Percentiles rank a stretch among this genome's conserved stretches.
These are phyloP conservation scores for Andrena trimmerana DNA, from an alignment of 2,888 invertebrate genomes.

Conservation along the genomic window DNA sequence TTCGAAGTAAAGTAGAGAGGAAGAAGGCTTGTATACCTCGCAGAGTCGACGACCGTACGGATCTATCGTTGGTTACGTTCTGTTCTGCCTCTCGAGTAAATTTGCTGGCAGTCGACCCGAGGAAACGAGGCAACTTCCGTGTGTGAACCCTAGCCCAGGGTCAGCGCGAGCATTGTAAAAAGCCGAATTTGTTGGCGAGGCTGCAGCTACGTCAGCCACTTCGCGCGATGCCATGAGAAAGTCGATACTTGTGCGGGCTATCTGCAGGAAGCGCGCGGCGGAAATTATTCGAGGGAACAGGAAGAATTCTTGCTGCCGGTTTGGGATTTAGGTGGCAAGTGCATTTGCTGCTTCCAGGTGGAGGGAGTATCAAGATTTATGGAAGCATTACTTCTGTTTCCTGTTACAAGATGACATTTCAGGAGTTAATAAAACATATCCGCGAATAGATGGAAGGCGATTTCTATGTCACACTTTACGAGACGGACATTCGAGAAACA, in stretches of 20 bases:
- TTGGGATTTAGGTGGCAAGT: neutral
- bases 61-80: slow-evolving; percentile 26
- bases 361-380: too few relatives aligned
- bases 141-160: slow-evolving; percentile 15
- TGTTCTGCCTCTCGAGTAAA: slow-evolving; percentile 30
- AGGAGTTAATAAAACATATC: neutral
- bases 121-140: slow-evolving; percentile 49
- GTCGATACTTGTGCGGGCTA: slow-evolving; percentile 24
- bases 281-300: slow-evolving; percentile 20
- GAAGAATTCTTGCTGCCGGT: neutral
- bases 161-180: slow-evolving; percentile 49
- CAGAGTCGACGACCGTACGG: slow-evolving; percentile 17
- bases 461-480: neutral
- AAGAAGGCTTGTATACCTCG: slow-evolving; percentile 6
- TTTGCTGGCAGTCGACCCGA: slow-evolving; percentile 21
- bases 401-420: neutral
- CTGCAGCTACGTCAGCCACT: slow-evolving; percentile 13
- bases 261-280: neutral
- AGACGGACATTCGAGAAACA: neutral
- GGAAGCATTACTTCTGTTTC: too few relatives aligned
- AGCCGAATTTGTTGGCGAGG: slow-evolving; percentile 50
- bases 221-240: slow-evolving; percentile 26
- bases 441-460: neutral
- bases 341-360: too few relatives aligned
- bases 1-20: slow-evolving; percentile 14